Conservation (phyloP, 2,797 vertebrate species). For the Syndactyla subalaris region DNA sequence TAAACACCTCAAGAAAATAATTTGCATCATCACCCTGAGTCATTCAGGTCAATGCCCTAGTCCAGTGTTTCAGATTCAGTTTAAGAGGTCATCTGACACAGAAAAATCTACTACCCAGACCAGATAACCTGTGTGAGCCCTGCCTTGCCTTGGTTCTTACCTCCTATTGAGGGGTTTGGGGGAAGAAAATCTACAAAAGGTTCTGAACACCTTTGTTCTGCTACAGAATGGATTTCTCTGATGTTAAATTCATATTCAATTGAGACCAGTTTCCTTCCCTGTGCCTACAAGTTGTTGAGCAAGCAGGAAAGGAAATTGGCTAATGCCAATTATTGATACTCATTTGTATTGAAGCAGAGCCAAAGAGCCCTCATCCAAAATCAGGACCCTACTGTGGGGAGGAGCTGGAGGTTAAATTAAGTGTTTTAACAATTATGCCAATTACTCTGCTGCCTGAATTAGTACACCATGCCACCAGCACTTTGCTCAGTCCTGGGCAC, state of each 20-base stretch:
- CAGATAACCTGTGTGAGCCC: neutral
- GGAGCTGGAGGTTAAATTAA: neutral
- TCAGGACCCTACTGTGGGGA: neutral
- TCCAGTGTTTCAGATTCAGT: neutral
- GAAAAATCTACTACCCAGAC: neutral
- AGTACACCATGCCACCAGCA: neutral
- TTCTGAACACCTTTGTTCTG: neutral
- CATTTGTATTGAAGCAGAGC: fast-evolving
- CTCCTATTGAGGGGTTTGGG: neutral
- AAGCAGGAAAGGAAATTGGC: neutral
- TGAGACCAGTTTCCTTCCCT: neutral
- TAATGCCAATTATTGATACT: neutral
- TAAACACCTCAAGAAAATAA: neutral
- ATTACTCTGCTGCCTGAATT: neutral
- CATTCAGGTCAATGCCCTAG: neutral
- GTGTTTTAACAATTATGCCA: neutral
- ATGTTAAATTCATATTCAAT: neutral
- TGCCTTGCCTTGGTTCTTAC: neutral
- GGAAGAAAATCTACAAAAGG: neutral
- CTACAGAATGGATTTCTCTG: neutral
- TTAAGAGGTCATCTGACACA: neutral
- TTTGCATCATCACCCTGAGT: neutral
- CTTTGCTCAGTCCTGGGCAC: neutral
- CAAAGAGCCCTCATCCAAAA: neutral
- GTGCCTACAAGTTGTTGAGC: neutral